These are phyloP conservation scores for Gorsachius goisagi DNA, from an alignment of 2,113 vertebrate genomes.

Conservation along the genomic window DNA sequence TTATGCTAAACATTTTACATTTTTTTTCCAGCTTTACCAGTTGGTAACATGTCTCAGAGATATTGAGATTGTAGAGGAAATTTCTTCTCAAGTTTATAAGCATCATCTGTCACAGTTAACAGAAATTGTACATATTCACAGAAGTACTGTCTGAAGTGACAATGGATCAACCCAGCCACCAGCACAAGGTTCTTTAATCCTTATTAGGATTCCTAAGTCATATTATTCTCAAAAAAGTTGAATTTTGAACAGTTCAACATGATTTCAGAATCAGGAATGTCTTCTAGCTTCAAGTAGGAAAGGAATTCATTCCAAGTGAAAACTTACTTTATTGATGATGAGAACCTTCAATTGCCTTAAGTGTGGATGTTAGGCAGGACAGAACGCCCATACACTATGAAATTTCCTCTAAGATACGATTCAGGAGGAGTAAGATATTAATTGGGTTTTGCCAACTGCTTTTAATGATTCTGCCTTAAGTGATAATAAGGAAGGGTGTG, in stretches of 20 bases:
- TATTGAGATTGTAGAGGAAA: not conserved
- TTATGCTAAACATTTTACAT: not conserved
- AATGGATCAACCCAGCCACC: not conserved
- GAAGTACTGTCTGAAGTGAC: not conserved
- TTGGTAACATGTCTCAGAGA: not conserved
- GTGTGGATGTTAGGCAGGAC: not conserved
- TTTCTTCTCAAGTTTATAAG: not conserved
- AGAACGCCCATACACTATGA: not conserved
- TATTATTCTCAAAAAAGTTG: not conserved
- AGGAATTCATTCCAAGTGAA: not conserved
- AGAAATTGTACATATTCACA: not conserved
- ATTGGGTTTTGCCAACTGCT: not conserved
- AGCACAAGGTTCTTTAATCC: not conserved
- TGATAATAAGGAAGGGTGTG: not conserved
- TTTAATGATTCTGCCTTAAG: not conserved
- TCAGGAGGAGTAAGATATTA: not conserved
- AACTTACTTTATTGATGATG: not conserved
- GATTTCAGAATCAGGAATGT: not conserved
- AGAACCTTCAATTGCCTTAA: not conserved
- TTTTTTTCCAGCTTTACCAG: not conserved
- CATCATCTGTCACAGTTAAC: not conserved
- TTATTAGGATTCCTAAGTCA: not conserved
- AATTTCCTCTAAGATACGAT: not conserved
- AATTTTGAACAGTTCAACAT: not conserved
- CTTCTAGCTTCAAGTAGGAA: not conserved